Percentiles rank a stretch among this genome's conserved stretches.
These are phyloP conservation scores for Magallana gigas DNA, from an alignment of 1,140 invertebrate genomes.

Conservation along the genomic window DNA sequence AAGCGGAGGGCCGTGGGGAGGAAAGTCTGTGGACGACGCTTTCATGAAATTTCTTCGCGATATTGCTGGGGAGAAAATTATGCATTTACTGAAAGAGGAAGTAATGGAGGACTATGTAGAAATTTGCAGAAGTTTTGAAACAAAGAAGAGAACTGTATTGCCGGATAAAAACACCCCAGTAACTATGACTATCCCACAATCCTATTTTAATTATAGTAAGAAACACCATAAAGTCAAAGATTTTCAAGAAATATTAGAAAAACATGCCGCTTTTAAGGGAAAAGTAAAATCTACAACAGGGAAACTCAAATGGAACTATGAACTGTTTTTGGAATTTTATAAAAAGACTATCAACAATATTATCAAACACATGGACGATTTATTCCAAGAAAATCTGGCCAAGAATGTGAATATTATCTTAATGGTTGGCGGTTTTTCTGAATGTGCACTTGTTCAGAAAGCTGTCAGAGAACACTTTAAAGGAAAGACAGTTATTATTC, in stretches of 20 bases:
- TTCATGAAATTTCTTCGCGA: constrained; percentile 50
- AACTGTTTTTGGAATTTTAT: too few relatives aligned
- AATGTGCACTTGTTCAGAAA: constrained; percentile 50
- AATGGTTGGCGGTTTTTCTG: constrained; percentile 59
- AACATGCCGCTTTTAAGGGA: not conserved
- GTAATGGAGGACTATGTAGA: constrained; percentile 53
- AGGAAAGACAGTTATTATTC: constrained; percentile 48
- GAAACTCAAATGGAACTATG: constrained; percentile 39
- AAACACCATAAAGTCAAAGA: not conserved
- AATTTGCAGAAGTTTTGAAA: constrained; percentile 45
- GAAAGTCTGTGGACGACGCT: constrained; percentile 51
- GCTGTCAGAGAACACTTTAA: constrained; percentile 47
- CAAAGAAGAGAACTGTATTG: constrained; percentile 47
- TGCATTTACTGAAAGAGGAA: constrained; percentile 44
- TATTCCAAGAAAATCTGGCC: constrained; percentile 39
- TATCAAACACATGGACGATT: constrained; percentile 42
- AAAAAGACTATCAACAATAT: constrained; percentile 45
- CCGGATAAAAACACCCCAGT: constrained; percentile 32
- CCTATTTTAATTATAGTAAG: constrained; percentile 14
- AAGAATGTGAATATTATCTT: constrained; percentile 47
- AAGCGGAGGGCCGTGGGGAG: constrained; percentile 59
- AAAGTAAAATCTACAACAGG: not conserved
- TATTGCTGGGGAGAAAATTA: constrained; percentile 35
- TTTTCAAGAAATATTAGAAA: not conserved
- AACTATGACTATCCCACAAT: constrained; percentile 31